Percentiles rank a stretch among this genome's conserved stretches.
Evolutionary conservation across 2,888 invertebrate species (phyloP).

Genomic region (Cephus pulcher): DNA sequence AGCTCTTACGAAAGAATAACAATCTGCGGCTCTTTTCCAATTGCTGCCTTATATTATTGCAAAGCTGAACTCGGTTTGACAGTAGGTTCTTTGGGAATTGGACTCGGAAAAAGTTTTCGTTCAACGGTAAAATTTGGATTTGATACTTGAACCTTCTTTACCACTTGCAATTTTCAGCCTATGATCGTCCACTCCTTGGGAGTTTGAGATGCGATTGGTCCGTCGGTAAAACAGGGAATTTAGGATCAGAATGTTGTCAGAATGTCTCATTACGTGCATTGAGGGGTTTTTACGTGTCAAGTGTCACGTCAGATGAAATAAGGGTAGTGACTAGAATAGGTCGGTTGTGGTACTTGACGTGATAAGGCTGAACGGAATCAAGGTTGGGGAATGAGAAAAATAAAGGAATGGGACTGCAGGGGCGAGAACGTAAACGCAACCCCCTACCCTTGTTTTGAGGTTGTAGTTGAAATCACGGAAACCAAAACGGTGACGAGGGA

Average conservation of each 20-base stretch:
- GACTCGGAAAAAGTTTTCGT: background rate
- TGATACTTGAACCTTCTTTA: background rate
- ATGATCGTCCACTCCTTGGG: too few species aligned
- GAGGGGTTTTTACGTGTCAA: background rate
- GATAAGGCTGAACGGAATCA: conserved; percentile 11
- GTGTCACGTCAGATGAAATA: background rate
- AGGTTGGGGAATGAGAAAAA: background rate
- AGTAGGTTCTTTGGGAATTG: background rate
- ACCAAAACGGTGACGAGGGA: background rate
- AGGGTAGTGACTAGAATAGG: background rate
- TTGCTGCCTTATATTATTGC: background rate
- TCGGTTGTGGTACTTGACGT: background rate
- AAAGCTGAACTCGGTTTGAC: background rate
- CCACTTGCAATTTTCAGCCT: too few species aligned
- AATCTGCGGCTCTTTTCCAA: background rate
- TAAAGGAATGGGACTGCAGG: background rate
- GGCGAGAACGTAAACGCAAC: conserved; percentile 12
- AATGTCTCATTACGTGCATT: background rate
- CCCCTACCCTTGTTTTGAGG: background rate
- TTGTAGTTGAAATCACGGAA: background rate
- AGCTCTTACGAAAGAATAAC: background rate
- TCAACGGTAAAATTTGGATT: background rate
- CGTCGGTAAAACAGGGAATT: background rate
- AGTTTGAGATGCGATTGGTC: background rate
- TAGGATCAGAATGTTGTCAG: background rate